Conservation (phyloP, 1,140 invertebrate species). For the Drosophila hydei region DNA sequence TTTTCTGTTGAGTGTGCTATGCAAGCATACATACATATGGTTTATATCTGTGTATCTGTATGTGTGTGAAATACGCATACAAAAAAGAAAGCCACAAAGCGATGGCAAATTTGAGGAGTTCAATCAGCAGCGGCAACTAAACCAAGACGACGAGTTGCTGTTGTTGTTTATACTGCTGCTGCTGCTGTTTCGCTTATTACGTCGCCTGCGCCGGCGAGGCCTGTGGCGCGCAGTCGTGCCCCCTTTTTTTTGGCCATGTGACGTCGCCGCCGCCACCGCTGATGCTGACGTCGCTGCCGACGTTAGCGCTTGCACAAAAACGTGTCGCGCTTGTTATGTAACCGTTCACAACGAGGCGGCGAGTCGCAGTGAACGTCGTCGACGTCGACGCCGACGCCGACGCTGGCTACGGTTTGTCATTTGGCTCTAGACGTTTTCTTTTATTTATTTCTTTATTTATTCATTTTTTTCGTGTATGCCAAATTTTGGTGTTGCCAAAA, state of each 20-base stretch:
- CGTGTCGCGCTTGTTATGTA: constrained; percentile 76
- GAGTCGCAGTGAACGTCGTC: constrained; percentile 9
- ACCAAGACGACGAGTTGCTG: constrained; percentile 37
- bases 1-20: background rate
- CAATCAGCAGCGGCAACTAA: constrained; percentile 47
- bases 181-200: constrained; percentile 59
- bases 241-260: constrained; percentile 77
- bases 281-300: constrained; percentile 7
- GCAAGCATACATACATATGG: background rate
- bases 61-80: background rate
- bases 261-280: constrained; percentile 34
- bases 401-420: constrained; percentile 67
- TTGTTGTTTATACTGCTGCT: constrained; percentile 16
- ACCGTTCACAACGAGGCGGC: constrained; percentile 50
- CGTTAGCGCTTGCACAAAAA: constrained; percentile 65
- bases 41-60: background rate
- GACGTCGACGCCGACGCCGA: constrained; percentile 7
- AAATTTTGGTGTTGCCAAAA: constrained; percentile 66
- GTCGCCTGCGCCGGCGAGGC: constrained; percentile 44
- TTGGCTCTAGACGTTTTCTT: constrained; percentile 48
- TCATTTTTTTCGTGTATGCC: constrained; percentile 44
- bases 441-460: constrained; percentile 40
- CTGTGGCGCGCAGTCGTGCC: constrained; percentile 69
- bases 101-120: constrained; percentile 37
- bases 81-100: constrained; percentile 44